Base-by-base conservation (phyloP, 2,113 vertebrate species). In the Axis porcinus region DNA sequence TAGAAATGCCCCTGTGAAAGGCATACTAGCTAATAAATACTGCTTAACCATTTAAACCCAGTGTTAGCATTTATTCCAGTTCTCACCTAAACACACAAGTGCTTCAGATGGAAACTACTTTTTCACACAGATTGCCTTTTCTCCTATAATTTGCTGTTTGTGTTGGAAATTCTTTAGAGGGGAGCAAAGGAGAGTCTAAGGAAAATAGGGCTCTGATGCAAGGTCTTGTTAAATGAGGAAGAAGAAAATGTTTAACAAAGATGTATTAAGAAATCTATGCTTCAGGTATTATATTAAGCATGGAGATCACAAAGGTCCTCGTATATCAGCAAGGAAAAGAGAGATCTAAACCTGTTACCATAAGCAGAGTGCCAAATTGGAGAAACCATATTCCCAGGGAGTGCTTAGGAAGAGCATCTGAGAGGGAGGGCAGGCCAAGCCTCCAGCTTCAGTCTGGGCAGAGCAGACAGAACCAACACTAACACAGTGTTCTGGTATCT, bases 31-130 rank as follows among this genome's bases (percentile, higher is more conserved):
- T 90, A 40, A 82, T 79, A 64, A 30, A 25, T 43, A 62, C 17
- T 28, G 17, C 47, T 79, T 81, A 79, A 67, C 13, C 40, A 84
- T n/a, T 45, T 86, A 89, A 76, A 45, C 67, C 16, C 40, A 10
- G 33, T 43, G 30, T 92, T 94, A 88, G 76, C 74, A 25, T 94
- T 95, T 60, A 78, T 83, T 94, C 36, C 23, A 50, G 2, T 23
- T 96, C 81, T 95, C 33, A 88, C 60, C 62, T 92, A 82, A 95
- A 94, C 21, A 95, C 9, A 36, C 74, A 94, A 82, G 36, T 30
- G 40, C 88, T 96, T 94, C 84, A 47, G 52, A 93, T 25, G 55
- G 50, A 92, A 93, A 90, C 81, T 79, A 52, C 47, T 64, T 97
- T 94, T 86, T 86, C 64, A 85, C 4, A 50, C 27, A 83, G 54